phyloP scores from a whole-genome alignment of 1,140 invertebrate genomes.

The Drosophila pseudoananassae region DNA sequence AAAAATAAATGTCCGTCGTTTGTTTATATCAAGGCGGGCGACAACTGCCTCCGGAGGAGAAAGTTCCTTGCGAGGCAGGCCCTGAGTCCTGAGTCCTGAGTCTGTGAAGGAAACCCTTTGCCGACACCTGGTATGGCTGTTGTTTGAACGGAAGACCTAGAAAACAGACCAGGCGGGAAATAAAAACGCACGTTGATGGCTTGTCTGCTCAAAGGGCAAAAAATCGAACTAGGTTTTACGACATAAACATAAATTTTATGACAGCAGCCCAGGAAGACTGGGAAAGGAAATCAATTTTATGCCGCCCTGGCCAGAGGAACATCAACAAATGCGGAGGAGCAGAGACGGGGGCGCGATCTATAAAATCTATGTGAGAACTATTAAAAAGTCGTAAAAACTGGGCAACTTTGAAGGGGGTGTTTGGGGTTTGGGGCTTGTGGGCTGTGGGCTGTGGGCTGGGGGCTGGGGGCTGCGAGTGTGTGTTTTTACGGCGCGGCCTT shows the following conservation, averaged over 20 bases:
- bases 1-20: slow-evolving; percentile 84
- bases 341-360: slow-evolving; percentile 62
- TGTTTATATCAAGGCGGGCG: slow-evolving; percentile 82
- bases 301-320: slow-evolving; percentile 71
- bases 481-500: slow-evolving; percentile 66
- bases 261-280: slow-evolving; percentile 48
- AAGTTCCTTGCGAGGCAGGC: slow-evolving; percentile 44
- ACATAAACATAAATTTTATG: slow-evolving; percentile 84
- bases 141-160: slow-evolving; percentile 24
- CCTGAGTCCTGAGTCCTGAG: not conserved
- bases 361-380: slow-evolving; percentile 84
- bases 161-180: slow-evolving; percentile 4
- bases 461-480: slow-evolving; percentile 36
- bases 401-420: slow-evolving; percentile 15
- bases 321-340: slow-evolving; percentile 39
- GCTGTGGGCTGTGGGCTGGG: not conserved
- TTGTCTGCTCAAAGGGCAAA: slow-evolving; percentile 33
- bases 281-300: slow-evolving; percentile 83
- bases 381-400: slow-evolving; percentile 82
- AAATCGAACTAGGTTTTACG: slow-evolving; percentile 81
- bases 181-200: slow-evolving; percentile 29
- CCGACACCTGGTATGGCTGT: slow-evolving; percentile 43
- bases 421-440: slow-evolving; percentile 5
- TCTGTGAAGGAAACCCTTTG: slow-evolving; percentile 40
- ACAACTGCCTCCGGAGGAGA: slow-evolving; percentile 40